phyloP scores from a whole-genome alignment of 2,113 vertebrate species.

The Hemicordylus capensis region DNA sequence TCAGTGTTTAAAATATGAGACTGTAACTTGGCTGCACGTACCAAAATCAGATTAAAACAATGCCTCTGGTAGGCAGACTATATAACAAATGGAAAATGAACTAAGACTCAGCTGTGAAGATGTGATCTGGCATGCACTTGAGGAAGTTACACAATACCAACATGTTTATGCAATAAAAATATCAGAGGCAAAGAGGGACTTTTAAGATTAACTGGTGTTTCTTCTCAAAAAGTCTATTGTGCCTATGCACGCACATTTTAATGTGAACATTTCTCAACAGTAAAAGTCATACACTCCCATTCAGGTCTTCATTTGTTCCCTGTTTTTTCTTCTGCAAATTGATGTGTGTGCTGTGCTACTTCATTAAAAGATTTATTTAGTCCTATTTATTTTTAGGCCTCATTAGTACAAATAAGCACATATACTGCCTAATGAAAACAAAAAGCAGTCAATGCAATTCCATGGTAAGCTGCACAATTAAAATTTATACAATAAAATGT shows the following conservation, averaged over 20 bases:
- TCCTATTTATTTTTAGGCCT: not conserved
- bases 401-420: constrained; percentile 24
- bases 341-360: not conserved
- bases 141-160: constrained; percentile 40
- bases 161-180: constrained; percentile 18
- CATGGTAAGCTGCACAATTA: not conserved
- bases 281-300: not conserved
- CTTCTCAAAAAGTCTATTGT: not conserved
- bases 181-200: constrained; percentile 39
- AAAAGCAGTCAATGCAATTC: constrained; percentile 8
- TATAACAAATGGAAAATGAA: constrained; percentile 6
- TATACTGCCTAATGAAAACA: not conserved
- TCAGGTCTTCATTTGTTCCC: not conserved
- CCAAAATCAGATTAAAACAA: not conserved
- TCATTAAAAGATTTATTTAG: constrained; percentile 7
- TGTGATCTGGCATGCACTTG: not conserved
- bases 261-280: not conserved
- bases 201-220: constrained; percentile 31
- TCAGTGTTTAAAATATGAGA: constrained; percentile 21
- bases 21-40: not conserved
- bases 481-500: not conserved
- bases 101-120: constrained; percentile 6
- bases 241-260: not conserved
- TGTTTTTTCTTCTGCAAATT: not conserved
- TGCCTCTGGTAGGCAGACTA: constrained; percentile 13